Conservation (phyloP, 2,888 invertebrate species). For the Cyclophora albipunctata region DNA sequence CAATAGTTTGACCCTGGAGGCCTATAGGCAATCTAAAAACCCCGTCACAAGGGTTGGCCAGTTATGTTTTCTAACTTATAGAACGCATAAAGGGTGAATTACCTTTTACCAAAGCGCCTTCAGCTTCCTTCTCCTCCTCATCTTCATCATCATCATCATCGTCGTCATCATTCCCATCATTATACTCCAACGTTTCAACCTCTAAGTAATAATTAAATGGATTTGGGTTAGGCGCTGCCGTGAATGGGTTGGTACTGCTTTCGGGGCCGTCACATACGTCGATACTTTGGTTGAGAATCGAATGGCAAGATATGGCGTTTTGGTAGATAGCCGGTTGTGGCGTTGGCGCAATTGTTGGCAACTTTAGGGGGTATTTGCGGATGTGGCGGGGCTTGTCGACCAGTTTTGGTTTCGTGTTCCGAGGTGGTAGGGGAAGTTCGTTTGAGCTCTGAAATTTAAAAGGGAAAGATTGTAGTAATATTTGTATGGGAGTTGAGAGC, state of each 20-base stretch:
- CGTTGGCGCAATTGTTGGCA: neutral
- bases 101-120: constrained; percentile 48
- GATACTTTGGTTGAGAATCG: neutral
- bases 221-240: constrained; percentile 7
- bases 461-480: too few relatives aligned
- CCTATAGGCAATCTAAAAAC: too few relatives aligned
- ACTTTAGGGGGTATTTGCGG: constrained; percentile 41
- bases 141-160: constrained; percentile 12
- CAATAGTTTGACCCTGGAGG: too few relatives aligned
- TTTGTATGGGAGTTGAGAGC: too few relatives aligned
- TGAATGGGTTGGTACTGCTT: constrained; percentile 42
- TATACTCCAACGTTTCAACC: constrained; percentile 1
- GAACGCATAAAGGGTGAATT: neutral
- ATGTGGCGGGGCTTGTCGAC: constrained; percentile 58
- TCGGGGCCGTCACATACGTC: constrained; percentile 41
- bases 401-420: constrained; percentile 47
- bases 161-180: neutral
- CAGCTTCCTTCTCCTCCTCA: constrained; percentile 30
- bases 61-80: too few relatives aligned
- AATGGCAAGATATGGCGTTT: constrained; percentile 28
- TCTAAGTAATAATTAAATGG: constrained; percentile 13
- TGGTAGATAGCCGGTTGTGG: constrained; percentile 39
- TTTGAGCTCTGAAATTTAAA: constrained; percentile 35
- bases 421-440: constrained; percentile 51
- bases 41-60: too few relatives aligned